Percentiles rank a stretch among this genome's conserved stretches.
Conservation (phyloP, 1,140 invertebrate genomes). For the Globodera rostochiensis region DNA sequence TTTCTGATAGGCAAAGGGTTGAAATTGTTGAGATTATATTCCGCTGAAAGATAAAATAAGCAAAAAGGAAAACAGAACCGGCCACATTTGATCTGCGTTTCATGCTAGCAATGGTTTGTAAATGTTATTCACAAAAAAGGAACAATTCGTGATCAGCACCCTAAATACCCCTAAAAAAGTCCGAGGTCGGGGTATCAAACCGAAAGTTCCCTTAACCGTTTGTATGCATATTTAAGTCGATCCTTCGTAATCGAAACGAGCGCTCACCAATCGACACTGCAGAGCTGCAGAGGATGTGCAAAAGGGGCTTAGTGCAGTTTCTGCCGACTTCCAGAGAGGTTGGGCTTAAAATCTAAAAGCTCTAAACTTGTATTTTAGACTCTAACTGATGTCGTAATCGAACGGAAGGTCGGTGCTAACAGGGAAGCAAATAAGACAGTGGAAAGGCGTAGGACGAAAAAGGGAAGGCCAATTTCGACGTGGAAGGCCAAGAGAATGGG, state of each 20-base stretch:
- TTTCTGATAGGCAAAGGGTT: too few species aligned
- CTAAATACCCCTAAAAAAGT: too few species aligned
- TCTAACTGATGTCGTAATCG: slow-evolving; percentile 10
- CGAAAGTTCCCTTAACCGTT: background rate
- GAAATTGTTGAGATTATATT: too few species aligned
- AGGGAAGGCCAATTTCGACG: slow-evolving; percentile 32
- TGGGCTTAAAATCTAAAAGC: background rate
- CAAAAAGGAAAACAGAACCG: too few species aligned
- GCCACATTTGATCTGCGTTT: too few species aligned
- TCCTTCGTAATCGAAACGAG: slow-evolving; percentile 42
- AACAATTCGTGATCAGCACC: too few species aligned
- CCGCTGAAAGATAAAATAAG: too few species aligned
- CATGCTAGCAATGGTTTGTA: too few species aligned
- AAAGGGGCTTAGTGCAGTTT: slow-evolving; percentile 34
- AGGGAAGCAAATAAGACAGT: background rate
- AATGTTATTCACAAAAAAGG: too few species aligned
- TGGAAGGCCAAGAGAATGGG: slow-evolving; percentile 4
- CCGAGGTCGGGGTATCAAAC: too few species aligned
- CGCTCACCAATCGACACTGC: slow-evolving; percentile 38
- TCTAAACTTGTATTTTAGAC: slow-evolving; percentile 10
- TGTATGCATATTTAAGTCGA: slow-evolving; percentile 29
- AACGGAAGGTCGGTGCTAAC: background rate
- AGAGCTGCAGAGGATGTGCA: slow-evolving; percentile 39
- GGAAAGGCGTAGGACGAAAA: background rate
- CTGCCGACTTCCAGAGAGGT: slow-evolving; percentile 37